phyloP scores from a whole-genome alignment of 35 echinoderm and acorn worm species.

The Hemicentrotus pulcherrimus region DNA sequence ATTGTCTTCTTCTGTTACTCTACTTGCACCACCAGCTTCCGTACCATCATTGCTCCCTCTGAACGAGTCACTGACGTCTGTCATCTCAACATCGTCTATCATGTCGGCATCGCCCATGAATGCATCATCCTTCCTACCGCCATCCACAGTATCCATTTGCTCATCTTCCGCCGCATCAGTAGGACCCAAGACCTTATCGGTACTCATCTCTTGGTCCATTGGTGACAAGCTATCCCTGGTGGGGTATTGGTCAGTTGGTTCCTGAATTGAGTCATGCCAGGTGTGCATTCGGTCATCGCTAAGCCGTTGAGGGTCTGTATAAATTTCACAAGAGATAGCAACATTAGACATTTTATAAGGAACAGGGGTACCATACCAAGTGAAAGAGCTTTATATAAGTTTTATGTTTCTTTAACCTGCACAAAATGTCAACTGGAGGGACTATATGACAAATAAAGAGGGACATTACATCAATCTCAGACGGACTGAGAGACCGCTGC shows the following conservation, averaged over 20 bases:
- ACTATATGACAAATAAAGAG: no score
- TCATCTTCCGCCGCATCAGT: not conserved
- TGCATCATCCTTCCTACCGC: not conserved
- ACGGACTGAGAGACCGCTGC: no score
- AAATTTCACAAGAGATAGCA: not conserved
- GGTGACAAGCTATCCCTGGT: not conserved
- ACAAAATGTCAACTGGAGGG: no score
- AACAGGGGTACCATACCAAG: no score
- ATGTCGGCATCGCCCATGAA: not conserved
- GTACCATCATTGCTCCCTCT: not conserved
- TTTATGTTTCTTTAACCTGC: no score
- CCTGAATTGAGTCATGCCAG: not conserved
- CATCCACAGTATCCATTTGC: conserved; percentile 19
- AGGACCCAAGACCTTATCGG: not conserved
- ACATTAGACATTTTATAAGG: not conserved
- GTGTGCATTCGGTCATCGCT: not conserved
- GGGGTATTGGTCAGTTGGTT: not conserved
- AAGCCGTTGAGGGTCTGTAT: not conserved
- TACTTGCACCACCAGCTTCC: not conserved
- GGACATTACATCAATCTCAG: no score
- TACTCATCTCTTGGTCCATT: not conserved
- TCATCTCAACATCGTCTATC: not conserved
- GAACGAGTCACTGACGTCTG: not conserved
- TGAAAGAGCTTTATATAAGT: no score
- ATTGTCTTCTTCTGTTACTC: not conserved